phyloP scores from a whole-genome alignment of 2,888 invertebrate genomes.

The Diplolepis rosae region DNA sequence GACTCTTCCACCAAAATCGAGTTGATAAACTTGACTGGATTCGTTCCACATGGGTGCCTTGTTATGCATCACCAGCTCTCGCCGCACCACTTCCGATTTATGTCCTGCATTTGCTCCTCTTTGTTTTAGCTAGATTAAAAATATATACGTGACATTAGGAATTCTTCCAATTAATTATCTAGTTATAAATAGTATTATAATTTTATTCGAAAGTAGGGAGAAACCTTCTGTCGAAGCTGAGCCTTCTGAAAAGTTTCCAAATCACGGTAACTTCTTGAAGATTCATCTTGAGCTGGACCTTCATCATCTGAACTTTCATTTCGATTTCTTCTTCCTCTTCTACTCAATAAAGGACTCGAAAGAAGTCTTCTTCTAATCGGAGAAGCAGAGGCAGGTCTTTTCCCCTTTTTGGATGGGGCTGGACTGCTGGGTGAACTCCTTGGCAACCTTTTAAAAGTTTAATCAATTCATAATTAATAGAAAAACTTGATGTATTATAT shows the following conservation, averaged over 20 bases:
- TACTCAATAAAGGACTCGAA: constrained; percentile 87
- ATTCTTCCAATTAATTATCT: not conserved
- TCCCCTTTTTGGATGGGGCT: constrained; percentile 82
- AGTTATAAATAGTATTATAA: not conserved
- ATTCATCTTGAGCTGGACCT: constrained; percentile 75
- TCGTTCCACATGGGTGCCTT: constrained; percentile 99
- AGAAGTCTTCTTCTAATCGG: constrained; percentile 86
- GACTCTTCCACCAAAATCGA: constrained; percentile 98
- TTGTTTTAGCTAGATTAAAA: constrained; percentile 79
- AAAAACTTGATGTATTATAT: not conserved
- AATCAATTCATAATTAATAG: constrained; percentile 34
- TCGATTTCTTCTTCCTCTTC: constrained; percentile 84
- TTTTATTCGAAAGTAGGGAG: not conserved
- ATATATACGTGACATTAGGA: constrained; percentile 39
- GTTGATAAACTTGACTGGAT: constrained; percentile 98
- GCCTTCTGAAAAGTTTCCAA: constrained; percentile 94
- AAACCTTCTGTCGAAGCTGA: constrained; percentile 91
- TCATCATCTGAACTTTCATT: constrained; percentile 91
- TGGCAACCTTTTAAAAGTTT: constrained; percentile 76
- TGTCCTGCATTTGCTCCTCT: constrained; percentile 59
- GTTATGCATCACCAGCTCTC: constrained; percentile 96
- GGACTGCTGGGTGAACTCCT: constrained; percentile 87
- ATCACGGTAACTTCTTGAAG: constrained; percentile 85
- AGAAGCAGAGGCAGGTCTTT: constrained; percentile 86
- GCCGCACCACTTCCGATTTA: constrained; percentile 65